These are phyloP conservation scores for Babyrousa celebensis DNA, from an alignment of 2,797 vertebrate genomes.

Conservation along the genomic window DNA sequence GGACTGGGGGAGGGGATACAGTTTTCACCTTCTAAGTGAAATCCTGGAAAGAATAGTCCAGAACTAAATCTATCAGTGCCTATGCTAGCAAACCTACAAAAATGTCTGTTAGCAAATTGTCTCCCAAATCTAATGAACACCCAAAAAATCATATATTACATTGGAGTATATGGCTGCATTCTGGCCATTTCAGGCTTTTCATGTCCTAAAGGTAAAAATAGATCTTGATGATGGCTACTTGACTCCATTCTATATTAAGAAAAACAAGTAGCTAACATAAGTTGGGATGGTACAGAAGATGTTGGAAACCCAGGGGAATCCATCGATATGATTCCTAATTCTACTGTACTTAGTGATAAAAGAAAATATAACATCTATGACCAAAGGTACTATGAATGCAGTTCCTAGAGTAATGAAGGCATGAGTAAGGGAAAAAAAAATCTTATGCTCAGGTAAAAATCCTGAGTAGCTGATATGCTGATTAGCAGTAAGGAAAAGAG, in stretches of 20 bases:
- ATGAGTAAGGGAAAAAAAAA: background rate
- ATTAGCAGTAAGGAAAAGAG: background rate
- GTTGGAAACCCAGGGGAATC: background rate
- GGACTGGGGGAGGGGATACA: too few species aligned
- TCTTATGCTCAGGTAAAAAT: background rate
- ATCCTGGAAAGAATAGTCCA: background rate
- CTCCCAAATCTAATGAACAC: background rate
- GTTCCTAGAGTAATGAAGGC: background rate
- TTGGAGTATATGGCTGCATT: background rate
- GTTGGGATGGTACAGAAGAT: background rate
- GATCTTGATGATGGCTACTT: background rate
- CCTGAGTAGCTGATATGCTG: background rate
- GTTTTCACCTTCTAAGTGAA: background rate
- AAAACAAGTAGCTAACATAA: background rate
- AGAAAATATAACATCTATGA: background rate
- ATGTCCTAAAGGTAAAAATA: background rate
- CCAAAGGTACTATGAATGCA: background rate
- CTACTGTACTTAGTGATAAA: background rate
- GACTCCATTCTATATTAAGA: constrained; percentile 6
- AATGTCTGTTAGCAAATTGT: background rate
- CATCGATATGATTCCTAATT: background rate
- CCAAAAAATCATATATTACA: background rate
- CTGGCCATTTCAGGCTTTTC: background rate
- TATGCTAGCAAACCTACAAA: background rate
- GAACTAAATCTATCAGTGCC: background rate